Base-by-base conservation (phyloP, 2,888 invertebrate genomes). In the Colostygia pectinataria region DNA sequence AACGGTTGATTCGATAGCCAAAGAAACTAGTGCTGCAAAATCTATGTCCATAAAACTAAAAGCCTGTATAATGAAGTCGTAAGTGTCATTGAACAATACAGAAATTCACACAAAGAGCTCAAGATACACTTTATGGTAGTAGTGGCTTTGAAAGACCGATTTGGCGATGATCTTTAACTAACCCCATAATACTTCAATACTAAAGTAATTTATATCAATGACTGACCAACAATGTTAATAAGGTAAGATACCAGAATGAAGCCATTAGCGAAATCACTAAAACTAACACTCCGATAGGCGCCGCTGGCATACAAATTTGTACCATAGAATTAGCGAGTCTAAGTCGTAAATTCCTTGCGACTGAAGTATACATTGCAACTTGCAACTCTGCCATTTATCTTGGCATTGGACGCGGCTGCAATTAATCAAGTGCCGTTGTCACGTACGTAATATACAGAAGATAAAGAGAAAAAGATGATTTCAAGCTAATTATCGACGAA, bases 361-460 rank as follows among this genome's bases (percentile, higher is more conserved):
- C 47, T 48, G 50, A 48, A 28, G 27, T 54, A 57, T 63, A 40
- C 42, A 55, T 53, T 39, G 56, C 55, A 53, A 51, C 57, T 46
- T 59, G 62, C 55, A 57, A 44, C 53, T 50, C 25, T 34, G 48
- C 77, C 82, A 84, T 87, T 84, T 86, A 87, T 87, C 87, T 86
- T 81, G 68, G 69, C 73, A 74, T 77, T 78, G 77, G 79, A 80
- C 80, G 77, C 74, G 71, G 75, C 72, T 74, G 86, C 84, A 85
- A 88, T 88, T 87, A 87, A 87, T 88, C 87, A 88, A 85, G 73
- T 62, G 74, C 73, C 79, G 83, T 82, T 87, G 87, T 87, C 87
- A 85, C 80, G 80, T 82, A 73, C 74, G 74, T 77, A 78, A 77
- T 78, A 83, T 80, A 77, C 73, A 64, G 68, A 63, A 71, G 80